A percentile compares a stretch with the other conserved stretches of the same genome.
Conservation (phyloP, 2,113 vertebrate species). For the Neotoma lepida region DNA sequence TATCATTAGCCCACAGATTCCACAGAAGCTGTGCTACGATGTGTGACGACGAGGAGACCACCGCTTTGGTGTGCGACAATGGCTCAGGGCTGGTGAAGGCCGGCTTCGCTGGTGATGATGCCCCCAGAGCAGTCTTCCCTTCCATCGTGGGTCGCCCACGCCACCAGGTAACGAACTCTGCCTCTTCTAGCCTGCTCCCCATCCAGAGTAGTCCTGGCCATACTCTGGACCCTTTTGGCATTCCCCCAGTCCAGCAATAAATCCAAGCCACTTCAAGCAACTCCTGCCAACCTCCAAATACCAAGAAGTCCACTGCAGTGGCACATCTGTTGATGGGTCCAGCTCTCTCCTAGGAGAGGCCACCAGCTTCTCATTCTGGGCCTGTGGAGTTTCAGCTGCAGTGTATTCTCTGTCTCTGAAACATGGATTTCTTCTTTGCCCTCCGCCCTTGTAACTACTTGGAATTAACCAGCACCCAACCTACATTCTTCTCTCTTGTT, state of each 20-base stretch:
- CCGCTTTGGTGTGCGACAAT: slow-evolving; percentile 99
- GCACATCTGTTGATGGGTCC: background rate
- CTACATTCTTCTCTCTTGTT: slow-evolving; percentile 36
- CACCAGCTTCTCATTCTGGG: background rate
- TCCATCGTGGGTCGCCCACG: slow-evolving; percentile 98
- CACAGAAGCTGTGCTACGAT: slow-evolving; percentile 85
- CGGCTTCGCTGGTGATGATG: slow-evolving; percentile 98
- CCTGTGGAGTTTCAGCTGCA: background rate
- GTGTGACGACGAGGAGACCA: slow-evolving; percentile 99
- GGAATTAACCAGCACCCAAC: background rate
- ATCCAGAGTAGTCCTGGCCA: background rate
- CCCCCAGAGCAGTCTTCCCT: slow-evolving; percentile 97
- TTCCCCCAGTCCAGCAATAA: background rate
- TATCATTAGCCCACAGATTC: slow-evolving; percentile 82
- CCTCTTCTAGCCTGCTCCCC: too few species aligned
- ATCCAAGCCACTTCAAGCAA: background rate
- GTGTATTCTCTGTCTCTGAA: background rate
- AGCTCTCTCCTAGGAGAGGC: background rate
- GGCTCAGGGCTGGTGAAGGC: slow-evolving; percentile 99
- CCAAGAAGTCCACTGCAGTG: background rate
- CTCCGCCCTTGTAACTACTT: background rate
- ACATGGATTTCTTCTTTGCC: background rate
- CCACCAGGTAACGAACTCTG: slow-evolving; percentile 90
- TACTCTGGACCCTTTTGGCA: background rate
- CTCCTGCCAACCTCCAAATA: too few species aligned